These are phyloP conservation scores for Lamellibrachia columna DNA, from an alignment of 2,888 invertebrate species.

Conservation along the genomic window DNA sequence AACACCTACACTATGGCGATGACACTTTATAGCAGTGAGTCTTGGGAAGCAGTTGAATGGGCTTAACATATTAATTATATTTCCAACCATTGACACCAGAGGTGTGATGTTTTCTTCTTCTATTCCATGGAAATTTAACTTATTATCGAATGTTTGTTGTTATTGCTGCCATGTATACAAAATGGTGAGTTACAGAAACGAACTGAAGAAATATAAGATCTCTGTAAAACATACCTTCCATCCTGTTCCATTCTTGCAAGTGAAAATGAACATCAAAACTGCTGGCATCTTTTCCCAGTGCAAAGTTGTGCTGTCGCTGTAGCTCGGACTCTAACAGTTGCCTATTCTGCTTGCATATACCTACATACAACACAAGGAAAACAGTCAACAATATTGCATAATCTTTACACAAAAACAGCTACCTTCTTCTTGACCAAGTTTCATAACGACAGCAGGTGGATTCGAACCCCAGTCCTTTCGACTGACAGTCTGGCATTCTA, in stretches of 20 bases:
- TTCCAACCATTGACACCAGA: background rate
- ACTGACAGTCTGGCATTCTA: too few relatives aligned
- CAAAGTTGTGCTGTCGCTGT: background rate
- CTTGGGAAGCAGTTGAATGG: too few relatives aligned
- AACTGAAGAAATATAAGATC: background rate
- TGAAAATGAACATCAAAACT: background rate
- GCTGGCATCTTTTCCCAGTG: background rate
- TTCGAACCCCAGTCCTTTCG: too few relatives aligned
- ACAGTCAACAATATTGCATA: background rate
- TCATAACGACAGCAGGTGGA: too few relatives aligned
- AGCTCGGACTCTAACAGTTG: conserved; percentile 4
- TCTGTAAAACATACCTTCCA: background rate
- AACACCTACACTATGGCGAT: too few relatives aligned
- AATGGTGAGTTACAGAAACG: background rate
- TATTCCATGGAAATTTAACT: background rate
- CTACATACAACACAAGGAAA: background rate
- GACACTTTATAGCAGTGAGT: too few relatives aligned
- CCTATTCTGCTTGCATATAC: conserved; percentile 16
- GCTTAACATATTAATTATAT: too few relatives aligned
- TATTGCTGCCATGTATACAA: background rate
- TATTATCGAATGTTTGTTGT: background rate
- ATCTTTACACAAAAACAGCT: background rate
- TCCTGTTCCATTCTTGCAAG: background rate
- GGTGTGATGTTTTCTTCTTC: background rate
- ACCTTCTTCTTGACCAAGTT: background rate